A percentile compares a stretch with the other conserved stretches of the same genome.
Conservation (phyloP, 1,140 invertebrate species). For the Archivesica marissinica region DNA sequence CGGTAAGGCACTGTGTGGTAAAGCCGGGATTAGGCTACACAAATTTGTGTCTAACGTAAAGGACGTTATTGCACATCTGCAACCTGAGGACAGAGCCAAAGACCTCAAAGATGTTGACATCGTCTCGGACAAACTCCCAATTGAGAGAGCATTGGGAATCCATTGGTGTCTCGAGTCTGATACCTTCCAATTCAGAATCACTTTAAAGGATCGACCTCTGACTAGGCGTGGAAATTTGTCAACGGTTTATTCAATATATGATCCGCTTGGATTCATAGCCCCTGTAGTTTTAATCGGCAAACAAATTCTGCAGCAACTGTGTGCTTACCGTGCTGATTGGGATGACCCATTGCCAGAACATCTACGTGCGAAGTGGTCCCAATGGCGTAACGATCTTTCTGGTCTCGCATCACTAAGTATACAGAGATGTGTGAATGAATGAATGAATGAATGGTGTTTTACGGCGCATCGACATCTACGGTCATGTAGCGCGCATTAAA, state of each 20-base stretch:
- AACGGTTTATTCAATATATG: constrained; percentile 50
- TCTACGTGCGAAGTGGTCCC: no score
- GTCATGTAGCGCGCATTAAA: no score
- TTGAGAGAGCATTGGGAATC: constrained; percentile 43
- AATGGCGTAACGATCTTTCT: no score
- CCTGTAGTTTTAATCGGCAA: constrained; percentile 66
- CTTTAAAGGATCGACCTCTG: constrained; percentile 11
- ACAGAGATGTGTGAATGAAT: no score
- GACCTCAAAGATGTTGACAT: constrained; percentile 48
- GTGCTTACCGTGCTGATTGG: constrained; percentile 52
- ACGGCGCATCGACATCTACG: no score
- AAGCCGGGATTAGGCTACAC: constrained; percentile 50
- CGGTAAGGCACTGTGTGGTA: constrained; percentile 20
- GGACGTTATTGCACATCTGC: constrained; percentile 46
- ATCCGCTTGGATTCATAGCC: constrained; percentile 66
- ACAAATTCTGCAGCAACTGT: constrained; percentile 67
- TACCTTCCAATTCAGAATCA: constrained; percentile 24
- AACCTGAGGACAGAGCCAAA: constrained; percentile 3
- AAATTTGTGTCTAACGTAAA: constrained; percentile 60
- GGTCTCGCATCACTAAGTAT: no score
- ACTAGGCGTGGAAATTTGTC: constrained; percentile 42
- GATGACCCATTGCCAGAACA: no score
- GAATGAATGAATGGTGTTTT: no score
- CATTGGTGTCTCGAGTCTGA: constrained; percentile 17
- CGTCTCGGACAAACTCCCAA: constrained; percentile 30